Evolutionary conservation across 2,113 vertebrate genomes (phyloP).

Genomic region (Grallaria varia): DNA sequence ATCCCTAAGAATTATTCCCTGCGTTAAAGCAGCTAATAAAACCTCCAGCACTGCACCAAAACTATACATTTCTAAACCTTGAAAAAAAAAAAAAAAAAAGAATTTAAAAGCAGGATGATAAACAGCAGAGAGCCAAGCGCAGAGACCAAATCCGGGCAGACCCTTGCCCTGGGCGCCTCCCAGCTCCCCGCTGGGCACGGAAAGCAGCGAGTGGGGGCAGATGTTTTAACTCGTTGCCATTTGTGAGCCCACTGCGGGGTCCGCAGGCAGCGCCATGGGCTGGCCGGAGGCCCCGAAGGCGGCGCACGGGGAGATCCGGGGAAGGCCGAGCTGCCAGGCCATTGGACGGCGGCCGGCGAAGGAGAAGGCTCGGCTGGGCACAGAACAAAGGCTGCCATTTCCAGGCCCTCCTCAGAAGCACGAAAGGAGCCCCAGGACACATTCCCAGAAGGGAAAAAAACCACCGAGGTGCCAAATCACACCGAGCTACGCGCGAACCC

Average conservation of each 20-base stretch:
- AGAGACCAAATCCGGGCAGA: fast-evolving
- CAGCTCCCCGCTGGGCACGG: fast-evolving
- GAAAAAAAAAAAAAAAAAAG: neutral
- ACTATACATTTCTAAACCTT: fast-evolving
- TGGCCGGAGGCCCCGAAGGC: neutral
- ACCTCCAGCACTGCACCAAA: neutral
- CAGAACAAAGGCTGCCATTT: slow-evolving; percentile 73
- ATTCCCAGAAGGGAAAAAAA: neutral
- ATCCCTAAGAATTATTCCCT: neutral
- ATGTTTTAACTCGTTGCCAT: neutral
- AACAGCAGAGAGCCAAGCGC: fast-evolving
- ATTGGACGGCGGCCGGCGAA: slow-evolving; percentile 2
- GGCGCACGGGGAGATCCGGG: neutral
- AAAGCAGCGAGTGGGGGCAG: fast-evolving
- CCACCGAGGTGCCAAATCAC: fast-evolving
- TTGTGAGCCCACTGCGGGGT: neutral
- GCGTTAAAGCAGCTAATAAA: neutral
- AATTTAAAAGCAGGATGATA: neutral
- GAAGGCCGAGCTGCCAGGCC: neutral
- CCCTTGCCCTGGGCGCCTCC: fast-evolving
- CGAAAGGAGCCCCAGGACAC: neutral
- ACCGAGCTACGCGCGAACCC: fast-evolving
- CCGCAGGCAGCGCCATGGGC: neutral
- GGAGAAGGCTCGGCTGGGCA: neutral
- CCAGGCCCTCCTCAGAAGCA: neutral